phyloP scores from a whole-genome alignment of 2,113 vertebrate genomes.

The Maccullochella peelii region DNA sequence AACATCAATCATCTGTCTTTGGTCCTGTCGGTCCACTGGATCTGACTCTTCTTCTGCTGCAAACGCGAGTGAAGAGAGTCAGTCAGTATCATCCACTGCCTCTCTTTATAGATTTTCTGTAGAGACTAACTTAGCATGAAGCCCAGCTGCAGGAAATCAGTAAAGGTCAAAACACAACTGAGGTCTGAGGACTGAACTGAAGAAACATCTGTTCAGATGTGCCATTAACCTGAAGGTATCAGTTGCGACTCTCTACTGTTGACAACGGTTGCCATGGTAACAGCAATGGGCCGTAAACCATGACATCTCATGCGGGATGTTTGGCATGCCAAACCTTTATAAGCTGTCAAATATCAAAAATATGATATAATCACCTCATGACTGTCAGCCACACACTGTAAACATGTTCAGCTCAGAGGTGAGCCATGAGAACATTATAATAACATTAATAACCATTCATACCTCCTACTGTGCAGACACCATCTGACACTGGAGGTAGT shows the following conservation, averaged over 20 bases:
- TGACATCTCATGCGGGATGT: background rate
- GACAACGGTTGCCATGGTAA: conserved; percentile 11
- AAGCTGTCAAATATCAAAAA: background rate
- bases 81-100: background rate
- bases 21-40: background rate
- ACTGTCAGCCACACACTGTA: background rate
- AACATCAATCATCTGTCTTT: background rate
- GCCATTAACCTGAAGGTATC: background rate
- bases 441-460: conserved; percentile 10
- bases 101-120: background rate
- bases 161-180: conserved; percentile 16
- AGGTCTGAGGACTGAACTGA: background rate
- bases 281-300: background rate
- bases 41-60: background rate
- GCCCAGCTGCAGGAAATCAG: background rate
- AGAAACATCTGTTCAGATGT: background rate
- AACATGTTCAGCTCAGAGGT: background rate
- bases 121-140: background rate
- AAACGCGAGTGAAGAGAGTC: background rate
- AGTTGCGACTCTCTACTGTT: background rate
- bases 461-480: background rate
- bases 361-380: background rate
- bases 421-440: background rate
- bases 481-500: background rate
- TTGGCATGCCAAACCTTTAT: background rate